Conservation (phyloP, 2,888 invertebrate genomes). For the Ypsolopha sequella region DNA sequence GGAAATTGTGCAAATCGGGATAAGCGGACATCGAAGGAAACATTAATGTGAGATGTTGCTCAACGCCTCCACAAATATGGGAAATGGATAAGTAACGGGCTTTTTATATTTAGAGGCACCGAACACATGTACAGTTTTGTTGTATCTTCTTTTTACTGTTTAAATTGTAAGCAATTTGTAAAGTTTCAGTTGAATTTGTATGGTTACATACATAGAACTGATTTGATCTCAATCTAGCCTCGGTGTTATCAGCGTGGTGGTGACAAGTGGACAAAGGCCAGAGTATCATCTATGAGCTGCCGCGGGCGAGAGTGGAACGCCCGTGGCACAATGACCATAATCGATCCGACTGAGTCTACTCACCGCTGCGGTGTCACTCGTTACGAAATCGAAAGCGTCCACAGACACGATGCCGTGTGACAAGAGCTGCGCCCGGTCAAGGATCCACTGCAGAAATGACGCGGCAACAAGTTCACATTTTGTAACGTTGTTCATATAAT, state of each 20-base stretch:
- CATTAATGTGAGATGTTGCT: conserved; percentile 40
- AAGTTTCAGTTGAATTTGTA: background rate
- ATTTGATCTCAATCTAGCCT: background rate
- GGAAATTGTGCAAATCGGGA: conserved; percentile 25
- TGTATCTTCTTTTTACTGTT: conserved; percentile 42
- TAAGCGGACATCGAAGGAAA: conserved; percentile 21
- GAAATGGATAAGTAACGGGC: conserved; percentile 53
- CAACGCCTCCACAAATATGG: conserved; percentile 39
- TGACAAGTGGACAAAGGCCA: conserved; percentile 25
- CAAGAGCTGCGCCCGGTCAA: conserved; percentile 42
- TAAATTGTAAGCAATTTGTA: conserved; percentile 17
- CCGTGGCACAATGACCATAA: conserved; percentile 51
- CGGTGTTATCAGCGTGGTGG: background rate
- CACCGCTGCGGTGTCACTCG: conserved; percentile 22
- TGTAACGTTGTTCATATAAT: no score
- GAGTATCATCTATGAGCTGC: conserved; percentile 21
- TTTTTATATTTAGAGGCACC: conserved; percentile 49
- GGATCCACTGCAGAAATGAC: conserved; percentile 11
- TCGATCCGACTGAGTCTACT: conserved; percentile 32
- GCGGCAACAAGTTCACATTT: no score
- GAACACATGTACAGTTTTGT: conserved; percentile 50
- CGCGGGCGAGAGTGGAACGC: conserved; percentile 40
- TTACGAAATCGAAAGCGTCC: conserved; percentile 51
- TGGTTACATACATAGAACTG: background rate
- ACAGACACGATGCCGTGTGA: conserved; percentile 27